A percentile compares a stretch with the other conserved stretches of the same genome.
phyloP scores from a whole-genome alignment of 2,113 vertebrate genomes.

The Dermatemys mawii region DNA sequence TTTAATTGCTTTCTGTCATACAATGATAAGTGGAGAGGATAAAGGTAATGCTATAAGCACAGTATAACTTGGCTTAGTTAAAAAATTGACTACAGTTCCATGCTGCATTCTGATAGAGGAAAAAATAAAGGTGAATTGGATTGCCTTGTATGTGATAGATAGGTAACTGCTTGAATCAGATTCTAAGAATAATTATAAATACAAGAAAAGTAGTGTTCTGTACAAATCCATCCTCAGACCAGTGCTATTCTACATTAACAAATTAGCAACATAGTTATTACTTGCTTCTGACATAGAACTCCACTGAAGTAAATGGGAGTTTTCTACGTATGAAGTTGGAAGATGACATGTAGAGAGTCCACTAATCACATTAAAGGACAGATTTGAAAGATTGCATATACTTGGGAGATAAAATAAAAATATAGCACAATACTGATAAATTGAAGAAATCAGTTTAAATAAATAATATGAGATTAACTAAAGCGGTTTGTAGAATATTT shows the following conservation, averaged over 20 bases:
- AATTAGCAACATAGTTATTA: not conserved
- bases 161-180: not conserved
- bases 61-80: too few species aligned
- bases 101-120: too few species aligned
- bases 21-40: too few species aligned
- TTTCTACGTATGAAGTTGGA: not conserved
- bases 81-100: too few species aligned
- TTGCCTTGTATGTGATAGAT: not conserved
- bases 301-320: not conserved
- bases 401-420: not conserved
- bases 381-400: not conserved
- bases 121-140: not conserved
- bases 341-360: too few species aligned
- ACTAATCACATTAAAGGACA: too few species aligned
- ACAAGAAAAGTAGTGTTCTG: not conserved
- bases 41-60: too few species aligned
- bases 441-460: not conserved
- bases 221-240: not conserved
- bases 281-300: not conserved
- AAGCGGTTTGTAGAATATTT: not conserved
- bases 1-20: too few species aligned
- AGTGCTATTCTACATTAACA: too few species aligned
- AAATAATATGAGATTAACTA: not conserved
- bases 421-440: too few species aligned
- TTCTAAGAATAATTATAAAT: not conserved